Base-by-base conservation (phyloP, 2,888 invertebrate species). In the Rhamnusium bicolor region DNA sequence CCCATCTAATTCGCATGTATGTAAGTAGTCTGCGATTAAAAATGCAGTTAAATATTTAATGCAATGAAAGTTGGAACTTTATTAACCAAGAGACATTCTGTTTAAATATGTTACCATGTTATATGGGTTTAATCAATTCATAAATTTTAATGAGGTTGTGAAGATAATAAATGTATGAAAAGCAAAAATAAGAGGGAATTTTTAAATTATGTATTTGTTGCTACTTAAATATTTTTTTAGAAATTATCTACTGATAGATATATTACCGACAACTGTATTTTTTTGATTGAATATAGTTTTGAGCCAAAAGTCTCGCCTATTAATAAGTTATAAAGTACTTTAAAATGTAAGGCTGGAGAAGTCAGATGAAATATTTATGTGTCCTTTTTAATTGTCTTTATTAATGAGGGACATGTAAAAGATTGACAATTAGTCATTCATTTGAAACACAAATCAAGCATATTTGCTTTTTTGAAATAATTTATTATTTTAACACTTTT, bases 131-230 rank as follows among this genome's bases (percentile, higher is more conserved):
- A 18, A 18, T 18, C 49, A 2, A 12, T 51, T 16, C 8, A 19
- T 51, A 19, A 51, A 51, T 18, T 51, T 18, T 18, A 7, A 51
- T 49, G 18, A 51, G 51, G 51, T 51, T 51, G 51, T 51, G 51
- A 51, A 18, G 18, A 51, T 51, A 51, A 51, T 51, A 24, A 2
- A 24, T 24, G 6, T 24, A 51, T 51, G 19, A 51, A 8, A 51
- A 51, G 8, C 8, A 3, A 40, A 12, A 1, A 12, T 40, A 5
- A 40, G n/a, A 12, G n/a, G n/a, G 40, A 4, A n/a, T n/a, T 40
- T 40, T 40, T n/a, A 40, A 40, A 40, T 3, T 40, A 0, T 40
- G n/a, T 40, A 40, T 40, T n/a, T 5, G 12, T 40, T 40, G 40
- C n/a, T 40, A n/a, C 24, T 24, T 2, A 40, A 40, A n/a, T n/a